A percentile compares a stretch with the other conserved stretches of the same genome.
These are phyloP conservation scores for Dicranocentrus wangi DNA, from an alignment of 2,888 invertebrate genomes.

Conservation along the genomic window DNA sequence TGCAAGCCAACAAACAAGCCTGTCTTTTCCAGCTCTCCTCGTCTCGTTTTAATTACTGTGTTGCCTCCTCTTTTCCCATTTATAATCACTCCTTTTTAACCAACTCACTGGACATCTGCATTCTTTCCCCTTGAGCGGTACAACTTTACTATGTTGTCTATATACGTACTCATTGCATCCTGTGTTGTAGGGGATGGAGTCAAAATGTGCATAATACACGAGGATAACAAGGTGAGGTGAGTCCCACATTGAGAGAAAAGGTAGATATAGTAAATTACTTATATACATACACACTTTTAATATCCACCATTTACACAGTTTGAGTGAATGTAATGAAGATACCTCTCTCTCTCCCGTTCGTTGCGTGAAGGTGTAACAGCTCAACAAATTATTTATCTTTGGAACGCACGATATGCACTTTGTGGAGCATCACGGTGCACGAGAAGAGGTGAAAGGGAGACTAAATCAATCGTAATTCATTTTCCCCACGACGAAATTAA, in stretches of 20 bases:
- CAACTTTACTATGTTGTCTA: constrained; percentile 28
- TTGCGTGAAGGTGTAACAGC: constrained; percentile 26
- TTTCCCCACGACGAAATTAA: constrained; percentile 29
- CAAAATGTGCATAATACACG: constrained; percentile 13
- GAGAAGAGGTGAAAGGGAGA: constrained; percentile 32
- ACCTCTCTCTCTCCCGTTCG: constrained; percentile 4
- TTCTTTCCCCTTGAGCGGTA: constrained; percentile 52
- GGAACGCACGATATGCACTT: constrained; percentile 25
- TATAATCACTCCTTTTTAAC: constrained; percentile 62
- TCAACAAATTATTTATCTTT: constrained; percentile 38
- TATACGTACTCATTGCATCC: background rate
- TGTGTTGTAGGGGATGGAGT: background rate
- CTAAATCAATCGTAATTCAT: constrained; percentile 53
- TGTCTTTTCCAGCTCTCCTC: constrained; percentile 55
- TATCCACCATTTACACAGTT: constrained; percentile 11
- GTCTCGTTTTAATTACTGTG: constrained; percentile 66
- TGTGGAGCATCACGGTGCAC: background rate
- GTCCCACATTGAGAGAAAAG: constrained; percentile 26
- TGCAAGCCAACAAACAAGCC: constrained; percentile 54
- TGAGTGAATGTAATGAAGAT: constrained; percentile 23
- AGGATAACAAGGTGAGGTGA: constrained; percentile 43
- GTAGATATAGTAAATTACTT: constrained; percentile 3
- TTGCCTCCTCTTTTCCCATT: constrained; percentile 65
- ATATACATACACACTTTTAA: too few species aligned
- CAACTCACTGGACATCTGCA: constrained; percentile 50